Evolutionary conservation across 2,113 vertebrate genomes (phyloP), one percentile per base, ranked within the genome.

Genomic region (Xiphorhynchus elegans): DNA sequence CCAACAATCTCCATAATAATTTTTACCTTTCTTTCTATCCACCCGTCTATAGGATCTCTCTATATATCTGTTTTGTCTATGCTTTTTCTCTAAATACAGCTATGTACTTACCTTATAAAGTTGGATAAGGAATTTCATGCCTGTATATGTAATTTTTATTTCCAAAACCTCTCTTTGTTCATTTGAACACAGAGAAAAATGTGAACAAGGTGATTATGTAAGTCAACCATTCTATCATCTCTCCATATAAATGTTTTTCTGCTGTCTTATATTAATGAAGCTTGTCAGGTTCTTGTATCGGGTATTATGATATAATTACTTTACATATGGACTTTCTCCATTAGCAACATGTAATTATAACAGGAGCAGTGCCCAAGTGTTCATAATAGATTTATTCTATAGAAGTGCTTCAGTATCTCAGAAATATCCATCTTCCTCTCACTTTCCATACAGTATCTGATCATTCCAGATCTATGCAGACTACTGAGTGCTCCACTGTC

Each of bases 1-100:
- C 79, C 84, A 97, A 97, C 93, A 13, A 75, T 59, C 84, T 97
- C 92, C 96, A 73, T 84, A 96, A 96, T 93, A 84, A 85, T 97
- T 96, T 95, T 89, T 96, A 82, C 16, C 52, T 75, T 60, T 59
- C n/a, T 66, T 78, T 93, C 90, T 83, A 86, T 72, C 56, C 46
- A 58, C 52, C 53, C 72, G 55, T 79, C 58, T 93, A 23, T 72
- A 83, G 56, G 74, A 82, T 94, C 70, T 55, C 64, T 84, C 11
- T 72, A 8, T 76, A 11, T 90, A 78, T 55, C 33, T 89, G 23
- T 70, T 89, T 59, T 89, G n/a, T 25, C 69, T 97, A 70, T 6
- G 46, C 29, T 76, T 25, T 78, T 74, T 75, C 42, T 92, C 37
- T 62, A 85, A n/a, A 42, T 76, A 68, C 63, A 86, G 28, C 17